Conservation (phyloP, 2,113 vertebrate species). For the Sclerurus mexicanus region DNA sequence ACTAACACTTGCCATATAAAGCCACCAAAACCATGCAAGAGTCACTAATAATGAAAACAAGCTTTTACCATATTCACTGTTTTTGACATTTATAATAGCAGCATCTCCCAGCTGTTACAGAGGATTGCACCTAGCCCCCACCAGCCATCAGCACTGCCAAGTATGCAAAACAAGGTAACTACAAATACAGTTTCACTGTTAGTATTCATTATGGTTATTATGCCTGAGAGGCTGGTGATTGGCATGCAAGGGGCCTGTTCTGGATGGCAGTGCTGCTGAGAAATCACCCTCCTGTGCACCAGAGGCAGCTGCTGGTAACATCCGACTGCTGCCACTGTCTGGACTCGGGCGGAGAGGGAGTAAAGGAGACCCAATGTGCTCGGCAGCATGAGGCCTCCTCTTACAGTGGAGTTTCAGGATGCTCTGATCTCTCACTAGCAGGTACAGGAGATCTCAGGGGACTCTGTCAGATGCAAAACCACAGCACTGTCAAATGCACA, state of each 20-base stretch:
- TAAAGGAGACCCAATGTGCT: not conserved
- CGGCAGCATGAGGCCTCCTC: not conserved
- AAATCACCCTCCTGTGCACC: not conserved
- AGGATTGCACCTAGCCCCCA: not conserved
- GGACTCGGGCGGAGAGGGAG: not conserved
- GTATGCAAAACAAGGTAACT: constrained; percentile 37
- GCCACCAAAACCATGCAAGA: not conserved
- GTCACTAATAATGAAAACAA: not conserved
- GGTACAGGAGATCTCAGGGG: not conserved
- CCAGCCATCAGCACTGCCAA: not conserved
- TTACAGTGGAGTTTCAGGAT: not conserved
- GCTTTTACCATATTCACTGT: not conserved
- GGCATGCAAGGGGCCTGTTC: not conserved
- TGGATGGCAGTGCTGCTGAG: not conserved
- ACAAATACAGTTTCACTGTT: constrained; percentile 41
- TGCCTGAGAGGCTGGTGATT: not conserved
- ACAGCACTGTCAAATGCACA: not conserved
- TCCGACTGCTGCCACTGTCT: not conserved
- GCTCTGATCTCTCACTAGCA: not conserved
- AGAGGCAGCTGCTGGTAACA: not conserved
- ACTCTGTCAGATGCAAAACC: not conserved
- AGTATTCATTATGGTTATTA: constrained; percentile 35
- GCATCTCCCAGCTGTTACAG: not conserved
- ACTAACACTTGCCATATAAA: not conserved
- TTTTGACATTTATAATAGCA: not conserved